Evolutionary conservation across 1,140 invertebrate species (phyloP), one percentile per base, ranked within the genome.

Genomic region (Meteorus sp.): DNA sequence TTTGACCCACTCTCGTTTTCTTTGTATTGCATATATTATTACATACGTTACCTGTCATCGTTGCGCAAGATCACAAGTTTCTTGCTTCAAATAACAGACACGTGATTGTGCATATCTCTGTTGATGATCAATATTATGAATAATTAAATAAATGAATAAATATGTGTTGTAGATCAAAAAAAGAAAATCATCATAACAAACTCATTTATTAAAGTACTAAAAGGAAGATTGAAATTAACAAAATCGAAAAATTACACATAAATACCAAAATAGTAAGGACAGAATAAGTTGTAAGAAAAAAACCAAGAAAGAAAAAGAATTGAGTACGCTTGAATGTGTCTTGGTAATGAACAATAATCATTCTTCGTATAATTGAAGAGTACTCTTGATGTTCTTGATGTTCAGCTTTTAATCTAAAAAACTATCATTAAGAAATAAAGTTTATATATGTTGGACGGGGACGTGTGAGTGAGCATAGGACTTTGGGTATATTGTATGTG

Each of bases 161-260:
- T n/a, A n/a, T n/a, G n/a, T n/a, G n/a, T n/a, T n/a, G n/a, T n/a
- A n/a, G n/a, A n/a, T n/a, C 2, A 53, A 65, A 45, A 19, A 60
- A 58, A 54, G 22, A 37, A 50, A 54, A 44, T 65, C 55, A 65
- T 63, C 56, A 45, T 65, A 65, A 65, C 59, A 65, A 65, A 65
- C 61, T 62, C 61, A 60, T 68, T 68, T 68, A 68, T 68, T 68
- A 65, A 65, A 63, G 58, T 62, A 63, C 61, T 68, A 63, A 68
- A 68, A 67, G 56, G 53, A 31, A 27, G 22, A 15, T 60, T 22
- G 35, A 63, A 63, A 56, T 57, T 52, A 67, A 61, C 52, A 67
- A 65, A 67, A 61, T 41, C 50, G 27, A 51, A 61, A 61, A 64
- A 54, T 61, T 64, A 64, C 62, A 63, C 48, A 64, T 60, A 60